These are phyloP conservation scores for Nylanderia fulva DNA, from an alignment of 1,140 invertebrate genomes.

Conservation along the genomic window DNA sequence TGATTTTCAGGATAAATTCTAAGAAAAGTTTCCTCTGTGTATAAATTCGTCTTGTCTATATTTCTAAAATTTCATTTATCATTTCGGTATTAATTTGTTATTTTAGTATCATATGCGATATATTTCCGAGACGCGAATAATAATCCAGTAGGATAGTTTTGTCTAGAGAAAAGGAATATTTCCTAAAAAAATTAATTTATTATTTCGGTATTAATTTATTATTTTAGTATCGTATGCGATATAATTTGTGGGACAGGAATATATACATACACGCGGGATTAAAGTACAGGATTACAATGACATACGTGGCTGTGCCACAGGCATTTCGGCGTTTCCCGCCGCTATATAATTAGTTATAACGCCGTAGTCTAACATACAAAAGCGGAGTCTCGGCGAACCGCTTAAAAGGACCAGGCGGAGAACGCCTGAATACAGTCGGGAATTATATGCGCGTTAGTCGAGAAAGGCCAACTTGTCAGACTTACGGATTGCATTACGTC, in stretches of 20 bases:
- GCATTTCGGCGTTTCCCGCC: neutral
- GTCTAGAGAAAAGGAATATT: neutral
- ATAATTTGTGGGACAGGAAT: neutral
- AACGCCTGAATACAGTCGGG: constrained; percentile 24
- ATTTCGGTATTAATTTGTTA: no score
- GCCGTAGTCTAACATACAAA: constrained; percentile 21
- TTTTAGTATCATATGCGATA: no score
- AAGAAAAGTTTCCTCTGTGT: no score
- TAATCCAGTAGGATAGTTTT: no score
- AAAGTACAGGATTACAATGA: constrained; percentile 7
- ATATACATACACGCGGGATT: constrained; percentile 2
- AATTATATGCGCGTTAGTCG: constrained; percentile 30
- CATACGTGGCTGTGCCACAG: neutral
- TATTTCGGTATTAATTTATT: no score
- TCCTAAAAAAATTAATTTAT: neutral
- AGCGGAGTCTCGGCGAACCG: neutral
- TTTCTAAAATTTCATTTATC: no score
- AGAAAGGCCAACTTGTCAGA: constrained; percentile 39
- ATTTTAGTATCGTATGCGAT: neutral
- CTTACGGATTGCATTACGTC: constrained; percentile 1
- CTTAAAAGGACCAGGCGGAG: neutral
- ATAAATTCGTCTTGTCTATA: no score
- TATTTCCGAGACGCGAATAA: no score
- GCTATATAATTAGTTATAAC: constrained; percentile 36
- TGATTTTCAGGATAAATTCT: no score